Evolutionary conservation across 2,113 vertebrate species (phyloP), one percentile per base, ranked within the genome.

Genomic region (Gnathonemus echidnorhynchus): DNA sequence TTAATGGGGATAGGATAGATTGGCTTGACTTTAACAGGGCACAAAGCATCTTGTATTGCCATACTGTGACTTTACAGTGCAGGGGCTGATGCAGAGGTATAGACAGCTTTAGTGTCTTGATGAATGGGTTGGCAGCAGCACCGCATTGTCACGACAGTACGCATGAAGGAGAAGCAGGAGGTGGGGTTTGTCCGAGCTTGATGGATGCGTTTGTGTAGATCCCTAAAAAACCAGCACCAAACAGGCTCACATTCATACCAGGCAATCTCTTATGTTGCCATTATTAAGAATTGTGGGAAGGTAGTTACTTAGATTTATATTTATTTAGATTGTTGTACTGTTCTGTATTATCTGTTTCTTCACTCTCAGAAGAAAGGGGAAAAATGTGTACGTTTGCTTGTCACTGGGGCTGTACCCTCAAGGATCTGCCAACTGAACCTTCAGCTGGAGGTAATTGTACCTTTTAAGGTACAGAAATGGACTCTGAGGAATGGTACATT

Each of bases 71-170:
- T 49, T 91, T 88, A 91, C 52, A 70, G 45, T 24, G 27, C n/a
- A 48, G 15, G 89, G 91, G 90, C 58, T 89, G 85, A 92, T 91
- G 89, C 62, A 52, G 13, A 31, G 1, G n/a, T 10, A 39, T 58
- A 42, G 45, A 90, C 58, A 89, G 87, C 15, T 92, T 91, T 90
- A 90, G 89, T 90, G 92, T 88, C 86, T 10, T 90, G 90, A 91
- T 87, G 88, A 91, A 93, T 91, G 91, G 84, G 83, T 90, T 24
- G n/a, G 84, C 87, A 91, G 91, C 27, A 46, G 42, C 39, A 31
- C 17, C 6, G 31, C 77, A 85, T 42, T 48, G 49, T 15, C 35
- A 84, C 46, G 31, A 48, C 9, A 88, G 45, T 42, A 31, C 52
- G 42, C 24, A 24, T 56, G 50, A 89, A 53, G 50, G 52, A 84